Percentiles rank a stretch among this genome's conserved stretches.
Evolutionary conservation across 2,888 invertebrate genomes (phyloP).

Genomic region (Cremastinae sp.): DNA sequence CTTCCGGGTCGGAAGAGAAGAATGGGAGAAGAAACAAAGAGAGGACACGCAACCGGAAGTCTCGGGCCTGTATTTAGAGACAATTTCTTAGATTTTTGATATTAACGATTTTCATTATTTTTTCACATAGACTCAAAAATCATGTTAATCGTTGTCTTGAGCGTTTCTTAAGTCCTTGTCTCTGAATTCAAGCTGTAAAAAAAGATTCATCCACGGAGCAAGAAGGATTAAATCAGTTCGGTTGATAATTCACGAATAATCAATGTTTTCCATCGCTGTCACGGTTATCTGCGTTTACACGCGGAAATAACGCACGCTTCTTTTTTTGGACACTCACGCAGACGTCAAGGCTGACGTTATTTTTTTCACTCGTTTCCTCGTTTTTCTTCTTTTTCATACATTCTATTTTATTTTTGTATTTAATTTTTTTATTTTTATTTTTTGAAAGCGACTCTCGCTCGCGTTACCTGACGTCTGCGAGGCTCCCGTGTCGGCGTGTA

Average conservation of each 20-base stretch:
- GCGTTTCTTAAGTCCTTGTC: not conserved
- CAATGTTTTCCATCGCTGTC: not conserved
- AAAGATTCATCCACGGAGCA: constrained; percentile 11
- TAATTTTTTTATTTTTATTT: not conserved
- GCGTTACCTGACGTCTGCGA: not conserved
- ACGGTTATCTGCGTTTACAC: not conserved
- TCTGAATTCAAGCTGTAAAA: not conserved
- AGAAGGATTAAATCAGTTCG: not conserved
- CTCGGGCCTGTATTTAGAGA: too few relatives aligned
- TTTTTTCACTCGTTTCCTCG: not conserved
- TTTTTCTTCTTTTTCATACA: not conserved
- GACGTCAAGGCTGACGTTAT: not conserved
- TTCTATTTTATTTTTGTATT: not conserved
- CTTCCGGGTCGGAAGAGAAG: too few relatives aligned
- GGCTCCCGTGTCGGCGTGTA: not conserved
- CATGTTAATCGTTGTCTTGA: not conserved
- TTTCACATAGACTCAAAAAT: not conserved
- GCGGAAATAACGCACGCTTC: not conserved
- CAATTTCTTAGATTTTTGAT: too few relatives aligned
- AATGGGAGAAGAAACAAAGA: too few relatives aligned
- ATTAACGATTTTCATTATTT: too few relatives aligned
- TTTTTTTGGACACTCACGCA: not conserved
- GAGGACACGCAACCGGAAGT: too few relatives aligned
- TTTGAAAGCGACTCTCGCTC: not conserved
- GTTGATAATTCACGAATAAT: constrained; percentile 18